Base-by-base conservation (phyloP, 1,140 invertebrate species). In the Neodiprion lecontei region DNA sequence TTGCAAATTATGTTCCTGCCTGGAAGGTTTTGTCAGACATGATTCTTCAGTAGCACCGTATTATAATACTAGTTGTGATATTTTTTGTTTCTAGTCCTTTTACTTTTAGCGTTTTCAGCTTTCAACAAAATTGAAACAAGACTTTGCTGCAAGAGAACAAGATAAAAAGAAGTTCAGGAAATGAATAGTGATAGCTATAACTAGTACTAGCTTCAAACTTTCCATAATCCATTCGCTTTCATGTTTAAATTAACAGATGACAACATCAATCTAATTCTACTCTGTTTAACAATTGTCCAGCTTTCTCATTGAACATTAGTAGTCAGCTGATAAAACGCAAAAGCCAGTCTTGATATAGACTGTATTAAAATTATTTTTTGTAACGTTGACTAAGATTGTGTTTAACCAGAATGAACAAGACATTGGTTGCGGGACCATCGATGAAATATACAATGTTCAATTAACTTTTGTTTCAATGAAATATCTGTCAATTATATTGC, bases 351-450 rank as follows among this genome's bases (percentile, higher is more conserved):
- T 17, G 69, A 28, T 70, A 70, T 69, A 12, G 75, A 76, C 73
- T 17, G 79, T 40, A 5, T 40, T 40, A 5, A 40, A 40, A 40
- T 40, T 71, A 81, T 84, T 88, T 76, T 86, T 40, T 2, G 5
- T 40, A 40, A 40, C 5, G 5, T 40, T 40, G 28, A 86, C 85
- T 78, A 78, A 69, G 69, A 73, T 71, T 40, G 78, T 72, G 78
- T 76, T 14, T 74, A 67, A 69, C 68, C 68, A 66, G 28, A 74
- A 21, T 10, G 65, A 68, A 73, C 68, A 68, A 40, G 5, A 40
- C 28, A 40, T 5, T 40, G 28, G 28, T 40, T 40, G 5, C 28
- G 28, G 76, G 7, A 79, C 79, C 10, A 78, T 78, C 66, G 74
- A 82, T 17, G 83, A 81, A 7, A 73, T 7, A 9, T 23, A 12